Evolutionary conservation across 2,113 vertebrate species (phyloP).

Genomic region (Regulus satrapa): DNA sequence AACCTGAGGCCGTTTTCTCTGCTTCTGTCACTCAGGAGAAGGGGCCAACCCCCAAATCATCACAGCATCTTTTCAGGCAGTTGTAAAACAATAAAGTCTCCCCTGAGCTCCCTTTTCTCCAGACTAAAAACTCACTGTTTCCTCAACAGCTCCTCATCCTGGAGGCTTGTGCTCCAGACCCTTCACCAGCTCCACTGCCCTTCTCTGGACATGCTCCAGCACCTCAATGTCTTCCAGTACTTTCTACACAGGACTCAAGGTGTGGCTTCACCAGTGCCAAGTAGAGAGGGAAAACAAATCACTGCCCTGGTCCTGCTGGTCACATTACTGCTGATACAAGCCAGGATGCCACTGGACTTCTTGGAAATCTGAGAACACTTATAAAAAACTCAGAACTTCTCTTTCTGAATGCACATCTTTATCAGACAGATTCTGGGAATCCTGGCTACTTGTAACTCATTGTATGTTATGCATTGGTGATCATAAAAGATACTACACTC

Average conservation of each 20-base stretch:
- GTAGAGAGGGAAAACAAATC: not conserved
- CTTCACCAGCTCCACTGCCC: not conserved
- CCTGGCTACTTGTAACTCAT: not conserved
- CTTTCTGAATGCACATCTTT: not conserved
- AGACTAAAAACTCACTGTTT: not conserved
- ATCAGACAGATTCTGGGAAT: not conserved
- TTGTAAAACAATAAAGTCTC: not conserved
- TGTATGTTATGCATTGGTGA: fast-evolving
- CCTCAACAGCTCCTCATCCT: not conserved
- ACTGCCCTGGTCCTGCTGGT: not conserved
- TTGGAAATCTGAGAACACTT: not conserved
- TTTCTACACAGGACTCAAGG: not conserved
- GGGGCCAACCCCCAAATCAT: not conserved
- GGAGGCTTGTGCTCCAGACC: not conserved
- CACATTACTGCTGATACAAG: not conserved
- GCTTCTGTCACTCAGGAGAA: not conserved
- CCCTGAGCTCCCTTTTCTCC: not conserved
- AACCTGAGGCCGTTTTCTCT: not conserved
- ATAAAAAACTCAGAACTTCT: not conserved
- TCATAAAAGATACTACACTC: not conserved
- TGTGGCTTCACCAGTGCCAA: not conserved
- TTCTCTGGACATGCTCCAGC: not conserved
- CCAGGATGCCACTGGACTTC: not conserved
- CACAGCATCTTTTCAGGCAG: not conserved
- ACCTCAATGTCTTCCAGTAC: not conserved